A percentile compares a stretch with the other conserved stretches of the same genome.
phyloP scores from a whole-genome alignment of 2,888 invertebrate species.

The Meiosimyza platycephala region DNA sequence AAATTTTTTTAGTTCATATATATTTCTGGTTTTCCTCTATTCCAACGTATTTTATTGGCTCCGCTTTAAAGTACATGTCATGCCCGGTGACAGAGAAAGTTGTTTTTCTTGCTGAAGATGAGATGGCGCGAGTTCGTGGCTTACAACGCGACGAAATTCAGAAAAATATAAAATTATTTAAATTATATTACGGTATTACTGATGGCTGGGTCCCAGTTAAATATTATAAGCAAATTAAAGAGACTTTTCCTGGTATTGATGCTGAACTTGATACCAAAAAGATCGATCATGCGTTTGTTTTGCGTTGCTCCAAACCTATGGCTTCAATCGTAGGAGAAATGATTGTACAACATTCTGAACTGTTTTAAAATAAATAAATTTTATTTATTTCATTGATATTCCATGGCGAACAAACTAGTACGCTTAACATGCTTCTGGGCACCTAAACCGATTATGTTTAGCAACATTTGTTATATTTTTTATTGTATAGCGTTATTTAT shows the following conservation, averaged over 20 bases:
- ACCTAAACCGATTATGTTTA: no score
- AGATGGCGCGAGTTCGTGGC: conserved; percentile 80
- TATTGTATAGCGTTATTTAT: no score
- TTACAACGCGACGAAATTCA: conserved; percentile 75
- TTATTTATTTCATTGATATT: no score
- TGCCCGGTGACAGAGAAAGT: conserved; percentile 74
- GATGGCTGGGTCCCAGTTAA: conserved; percentile 88
- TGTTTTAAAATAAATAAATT: no score
- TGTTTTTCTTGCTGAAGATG: conserved; percentile 79
- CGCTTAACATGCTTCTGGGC: no score
- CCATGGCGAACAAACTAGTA: no score
- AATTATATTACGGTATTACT: conserved; percentile 81
- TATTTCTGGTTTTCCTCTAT: conserved; percentile 71
- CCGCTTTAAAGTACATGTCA: conserved; percentile 71
- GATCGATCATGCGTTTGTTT: conserved; percentile 84
- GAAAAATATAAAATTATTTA: conserved; percentile 73
- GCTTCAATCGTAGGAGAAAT: conserved; percentile 66
- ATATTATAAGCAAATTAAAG: conserved; percentile 76
- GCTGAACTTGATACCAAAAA: conserved; percentile 72
- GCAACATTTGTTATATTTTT: no score
- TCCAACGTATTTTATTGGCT: conserved; percentile 68
- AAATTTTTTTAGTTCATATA: conserved; percentile 69
- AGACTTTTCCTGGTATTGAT: conserved; percentile 72
- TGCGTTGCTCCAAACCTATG: conserved; percentile 73
- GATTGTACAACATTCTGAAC: conserved; percentile 56